Conservation (phyloP, 2,888 invertebrate species). For the Plemyria rubiginata region DNA sequence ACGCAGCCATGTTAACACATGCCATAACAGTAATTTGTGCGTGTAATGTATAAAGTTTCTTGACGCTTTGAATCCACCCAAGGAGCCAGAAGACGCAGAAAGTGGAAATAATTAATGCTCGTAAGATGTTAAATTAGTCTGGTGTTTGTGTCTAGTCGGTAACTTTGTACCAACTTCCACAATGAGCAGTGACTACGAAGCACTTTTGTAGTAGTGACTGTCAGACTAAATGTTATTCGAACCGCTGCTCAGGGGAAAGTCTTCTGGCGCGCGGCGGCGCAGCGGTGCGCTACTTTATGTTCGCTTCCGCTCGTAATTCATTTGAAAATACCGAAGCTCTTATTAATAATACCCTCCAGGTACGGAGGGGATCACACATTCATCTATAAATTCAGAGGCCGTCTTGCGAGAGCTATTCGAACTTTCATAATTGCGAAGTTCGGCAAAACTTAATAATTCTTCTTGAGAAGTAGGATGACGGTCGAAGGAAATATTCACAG, state of each 20-base stretch:
- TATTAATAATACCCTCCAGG: conserved; percentile 55
- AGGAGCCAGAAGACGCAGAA: conserved; percentile 50
- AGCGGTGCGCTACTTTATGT: conserved; percentile 27
- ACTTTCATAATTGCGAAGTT: conserved; percentile 85
- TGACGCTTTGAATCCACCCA: conserved; percentile 55
- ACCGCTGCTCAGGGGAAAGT: conserved; percentile 27
- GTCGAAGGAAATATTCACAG: conserved; percentile 81
- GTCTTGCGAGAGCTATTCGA: conserved; percentile 83
- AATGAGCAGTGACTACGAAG: conserved; percentile 37
- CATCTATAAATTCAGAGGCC: conserved; percentile 83
- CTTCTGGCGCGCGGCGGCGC: conserved; percentile 8
- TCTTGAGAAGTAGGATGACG: conserved; percentile 83
- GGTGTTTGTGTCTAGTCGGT: conserved; percentile 43
- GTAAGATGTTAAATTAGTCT: conserved; percentile 46
- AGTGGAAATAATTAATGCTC: conserved; percentile 46
- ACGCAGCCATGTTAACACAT: conserved; percentile 60
- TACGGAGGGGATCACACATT: conserved; percentile 70
- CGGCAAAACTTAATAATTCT: conserved; percentile 84
- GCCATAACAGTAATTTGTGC: conserved; percentile 64
- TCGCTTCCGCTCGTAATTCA: conserved; percentile 46
- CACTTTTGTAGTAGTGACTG: conserved; percentile 34
- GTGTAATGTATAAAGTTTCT: conserved; percentile 65
- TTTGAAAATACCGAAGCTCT: conserved; percentile 51
- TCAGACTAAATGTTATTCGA: conserved; percentile 32
- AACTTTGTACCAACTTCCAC: conserved; percentile 42